phyloP scores from a whole-genome alignment of 2,797 vertebrate species.

The Taeniopygia guttata region DNA sequence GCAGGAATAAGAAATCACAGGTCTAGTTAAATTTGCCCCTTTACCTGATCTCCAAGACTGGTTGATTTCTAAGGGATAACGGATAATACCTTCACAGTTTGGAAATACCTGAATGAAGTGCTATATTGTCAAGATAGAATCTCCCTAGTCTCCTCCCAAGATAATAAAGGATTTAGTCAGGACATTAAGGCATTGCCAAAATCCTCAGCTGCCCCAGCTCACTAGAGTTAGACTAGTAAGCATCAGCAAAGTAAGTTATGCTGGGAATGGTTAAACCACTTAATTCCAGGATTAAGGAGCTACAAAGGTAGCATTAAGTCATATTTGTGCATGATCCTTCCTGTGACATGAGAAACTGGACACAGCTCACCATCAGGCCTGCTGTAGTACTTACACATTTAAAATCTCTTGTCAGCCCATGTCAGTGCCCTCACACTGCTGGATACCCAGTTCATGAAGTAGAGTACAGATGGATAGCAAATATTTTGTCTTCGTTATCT shows the following conservation, averaged over 20 bases:
- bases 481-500: background rate
- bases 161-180: background rate
- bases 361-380: background rate
- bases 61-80: background rate
- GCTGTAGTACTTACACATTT: background rate
- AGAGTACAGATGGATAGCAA: background rate
- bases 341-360: background rate
- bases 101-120: background rate
- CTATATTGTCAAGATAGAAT: background rate
- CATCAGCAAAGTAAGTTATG: background rate
- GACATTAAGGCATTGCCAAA: background rate
- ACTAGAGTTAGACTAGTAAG: background rate
- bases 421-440: background rate
- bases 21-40: background rate
- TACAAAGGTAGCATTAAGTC: background rate
- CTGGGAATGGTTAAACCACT: background rate
- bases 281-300: background rate
- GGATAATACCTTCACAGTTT: background rate
- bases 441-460: background rate
- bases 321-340: background rate
- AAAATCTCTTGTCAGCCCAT: background rate
- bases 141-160: background rate
- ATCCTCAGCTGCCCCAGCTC: background rate
- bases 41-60: background rate
- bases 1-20: background rate